Base-by-base conservation (phyloP, 2,797 vertebrate species). In the Garrulus glandarius region DNA sequence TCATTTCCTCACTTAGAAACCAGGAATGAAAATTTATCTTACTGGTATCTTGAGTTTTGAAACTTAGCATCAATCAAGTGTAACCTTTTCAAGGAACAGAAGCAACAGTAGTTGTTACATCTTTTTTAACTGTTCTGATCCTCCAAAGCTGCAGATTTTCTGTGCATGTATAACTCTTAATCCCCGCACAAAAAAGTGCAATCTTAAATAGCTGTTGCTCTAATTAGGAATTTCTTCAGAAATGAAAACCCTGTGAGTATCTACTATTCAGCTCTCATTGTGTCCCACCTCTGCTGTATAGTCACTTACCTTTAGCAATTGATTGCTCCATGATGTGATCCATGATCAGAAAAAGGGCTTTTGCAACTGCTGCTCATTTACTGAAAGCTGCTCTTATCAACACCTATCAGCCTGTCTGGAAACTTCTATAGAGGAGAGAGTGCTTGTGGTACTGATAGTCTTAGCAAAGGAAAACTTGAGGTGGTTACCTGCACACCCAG, bases 351-450 rank as follows among this genome's bases (percentile, higher is more conserved):
- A 72, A 82, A 78, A 34, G 13, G 15, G 6, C 50, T 84, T 95
- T 94, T 89, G 74, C 60, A 94, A 36, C 90, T 95, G 56, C 93
- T 96, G 5, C 89, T 95, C 27, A 34, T 85, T 89, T 96, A 52
- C 63, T 53, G 65, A 91, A 93, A 92, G n/a, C 57, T 93, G 34
- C 65, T 82, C 27, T 84, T 93, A 26, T 39, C 61, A 86, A 41
- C 59, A 72, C 23, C 84, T 87, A 23, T 89, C 68, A 89, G 39
- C 43, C 61, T 78, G 56, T 85, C 81, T 92, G 69, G 49, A 93
- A 92, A 52, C 50, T 61, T 43, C 32, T 57, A 5, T n/a, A 59
- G 32, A 89, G 15, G 67, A 91, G 29, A 49, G 57, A 49, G 46
- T 79, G 53, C 67, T 70, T 91, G 32, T 39, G 59, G 59, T 78